Conservation (phyloP, 1,140 invertebrate genomes). For the Psix sp. region DNA sequence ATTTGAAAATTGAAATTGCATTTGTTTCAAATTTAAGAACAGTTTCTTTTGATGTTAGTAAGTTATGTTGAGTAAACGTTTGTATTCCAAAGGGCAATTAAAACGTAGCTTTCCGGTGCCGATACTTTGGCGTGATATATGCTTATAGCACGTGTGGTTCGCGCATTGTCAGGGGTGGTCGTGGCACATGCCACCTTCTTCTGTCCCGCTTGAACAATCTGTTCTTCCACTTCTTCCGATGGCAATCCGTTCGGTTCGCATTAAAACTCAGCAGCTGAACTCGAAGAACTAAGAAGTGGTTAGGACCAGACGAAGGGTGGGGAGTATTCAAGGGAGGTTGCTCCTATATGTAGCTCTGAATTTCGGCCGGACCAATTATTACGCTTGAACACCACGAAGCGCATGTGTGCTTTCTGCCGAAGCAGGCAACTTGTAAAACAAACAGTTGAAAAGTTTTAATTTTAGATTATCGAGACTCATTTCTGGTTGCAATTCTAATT, state of each 20-base stretch:
- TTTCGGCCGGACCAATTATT: conserved; percentile 73
- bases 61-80: too few species aligned
- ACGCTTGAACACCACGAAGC: conserved; percentile 70
- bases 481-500: neutral
- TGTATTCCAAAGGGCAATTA: conserved; percentile 33
- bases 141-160: conserved; percentile 35
- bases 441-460: conserved; percentile 2
- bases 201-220: conserved; percentile 36
- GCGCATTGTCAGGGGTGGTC: conserved; percentile 40
- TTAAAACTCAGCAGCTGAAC: conserved; percentile 57
- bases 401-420: conserved; percentile 59
- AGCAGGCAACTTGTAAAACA: conserved; percentile 13
- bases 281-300: conserved; percentile 61
- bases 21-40: too few species aligned
- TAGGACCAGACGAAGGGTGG: conserved; percentile 56
- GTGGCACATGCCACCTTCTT: conserved; percentile 48
- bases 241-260: conserved; percentile 47
- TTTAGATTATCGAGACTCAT: neutral
- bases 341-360: conserved; percentile 76
- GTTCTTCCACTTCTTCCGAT: conserved; percentile 43
- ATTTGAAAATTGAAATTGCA: too few species aligned
- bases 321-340: conserved; percentile 68
- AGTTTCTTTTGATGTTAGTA: too few species aligned
- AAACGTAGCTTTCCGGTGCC: conserved; percentile 25
- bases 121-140: conserved; percentile 29